Evolutionary conservation across 1,140 invertebrate genomes (phyloP), one percentile per base, ranked within the genome.

Genomic region (Sweltsa coloradensis): DNA sequence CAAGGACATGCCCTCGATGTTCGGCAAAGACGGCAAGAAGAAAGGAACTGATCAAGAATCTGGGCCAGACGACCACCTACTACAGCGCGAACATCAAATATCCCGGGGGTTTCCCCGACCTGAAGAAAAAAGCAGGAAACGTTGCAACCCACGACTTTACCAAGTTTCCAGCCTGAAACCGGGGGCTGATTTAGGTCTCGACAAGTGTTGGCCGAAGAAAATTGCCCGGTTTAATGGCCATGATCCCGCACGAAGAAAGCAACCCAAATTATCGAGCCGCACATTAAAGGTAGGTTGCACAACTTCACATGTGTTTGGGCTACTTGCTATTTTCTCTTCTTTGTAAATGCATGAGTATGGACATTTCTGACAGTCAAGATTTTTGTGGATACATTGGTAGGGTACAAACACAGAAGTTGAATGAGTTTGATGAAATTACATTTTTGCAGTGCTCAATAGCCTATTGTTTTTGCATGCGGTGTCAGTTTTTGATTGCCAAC

Each of bases 21-120:
- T 98, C 66, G 90, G 91, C 14, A 41, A 22, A 44, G 79, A 79
- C 36, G 78, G 79, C 22, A 98, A 96, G 66, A 98, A 98, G 71
- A 97, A 97, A 62, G n/a, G 94, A 98, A 47, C 68, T 98, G 22
- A 98, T 99, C 37, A 93, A 93, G 67, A 91, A 90, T 63, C 71
- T 99, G 41, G 85, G 83, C 2, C 73, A 83, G 55, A 83, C 31
- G 97, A 93, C 62, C 83, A 87, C 56, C 76, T 81, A 57, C 78
- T 97, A 50, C 88, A 93, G 65, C 73, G 78, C 39, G 91, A 93
- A 55, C 79, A 85, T 57, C 83, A 93, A 56, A 97, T 97, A 55
- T 95, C 86, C 88, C 0, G 93, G 94, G 14, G 94, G 97, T 66
- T 97, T 97, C 67, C 94, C 94, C 0, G 89, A 97, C 60, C 73